These are phyloP conservation scores for Antennarius maculatus DNA, from an alignment of 2,797 vertebrate species.

Conservation along the genomic window DNA sequence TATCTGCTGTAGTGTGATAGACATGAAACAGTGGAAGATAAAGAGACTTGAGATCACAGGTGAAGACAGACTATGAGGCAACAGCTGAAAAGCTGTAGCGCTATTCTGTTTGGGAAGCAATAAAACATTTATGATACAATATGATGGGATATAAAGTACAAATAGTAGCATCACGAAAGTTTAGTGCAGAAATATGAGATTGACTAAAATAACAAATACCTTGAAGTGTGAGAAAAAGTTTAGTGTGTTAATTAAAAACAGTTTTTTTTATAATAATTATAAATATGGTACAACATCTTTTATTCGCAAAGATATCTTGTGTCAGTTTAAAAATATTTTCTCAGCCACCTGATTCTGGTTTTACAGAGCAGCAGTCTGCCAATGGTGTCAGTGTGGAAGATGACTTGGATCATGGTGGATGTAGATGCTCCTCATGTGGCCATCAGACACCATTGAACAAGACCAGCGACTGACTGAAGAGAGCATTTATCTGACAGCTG, in stretches of 20 bases:
- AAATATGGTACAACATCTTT: too few species aligned
- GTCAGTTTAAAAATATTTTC: too few species aligned
- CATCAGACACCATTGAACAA: constrained; percentile 14
- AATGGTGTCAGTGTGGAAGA: not conserved
- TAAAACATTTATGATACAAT: too few species aligned
- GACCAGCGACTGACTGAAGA: constrained; percentile 19
- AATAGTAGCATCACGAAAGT: not conserved
- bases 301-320: not conserved
- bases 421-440: not conserved
- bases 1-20: too few species aligned
- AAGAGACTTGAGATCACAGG: too few species aligned
- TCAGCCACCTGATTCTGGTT: not conserved
- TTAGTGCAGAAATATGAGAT: not conserved
- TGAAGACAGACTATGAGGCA: too few species aligned
- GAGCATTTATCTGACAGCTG: constrained; percentile 32
- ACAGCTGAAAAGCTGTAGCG: too few species aligned
- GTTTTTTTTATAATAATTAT: not conserved
- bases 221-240: not conserved
- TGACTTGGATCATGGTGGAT: not conserved
- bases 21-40: too few species aligned
- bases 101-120: too few species aligned
- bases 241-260: not conserved
- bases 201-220: not conserved
- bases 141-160: not conserved
- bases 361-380: not conserved